A percentile compares a stretch with the other conserved stretches of the same genome.
These are phyloP conservation scores for Erebia epiphron DNA, from an alignment of 2,888 invertebrate species.

Conservation along the genomic window DNA sequence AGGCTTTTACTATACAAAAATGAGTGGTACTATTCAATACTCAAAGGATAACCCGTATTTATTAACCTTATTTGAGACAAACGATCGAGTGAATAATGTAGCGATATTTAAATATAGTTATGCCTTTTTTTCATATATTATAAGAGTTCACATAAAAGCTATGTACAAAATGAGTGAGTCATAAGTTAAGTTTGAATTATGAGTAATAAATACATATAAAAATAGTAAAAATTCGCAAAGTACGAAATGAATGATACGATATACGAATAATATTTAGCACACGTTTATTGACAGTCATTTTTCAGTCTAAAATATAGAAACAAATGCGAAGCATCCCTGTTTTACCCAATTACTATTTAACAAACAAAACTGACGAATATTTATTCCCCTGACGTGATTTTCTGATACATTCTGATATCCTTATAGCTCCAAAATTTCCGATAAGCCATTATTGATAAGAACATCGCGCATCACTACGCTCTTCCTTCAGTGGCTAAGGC, in stretches of 20 bases:
- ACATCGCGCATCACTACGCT: neutral
- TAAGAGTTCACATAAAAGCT: slow-evolving; percentile 3
- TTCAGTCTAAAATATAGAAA: slow-evolving; percentile 66
- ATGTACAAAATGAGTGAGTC: slow-evolving; percentile 12
- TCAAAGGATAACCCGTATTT: slow-evolving; percentile 25
- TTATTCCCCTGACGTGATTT: neutral
- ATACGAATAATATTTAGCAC: slow-evolving; percentile 60
- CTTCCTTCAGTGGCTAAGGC: neutral
- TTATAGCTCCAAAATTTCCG: neutral
- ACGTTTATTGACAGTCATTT: slow-evolving; percentile 57
- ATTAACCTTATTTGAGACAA: neutral
- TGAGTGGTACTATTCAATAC: slow-evolving; percentile 7
- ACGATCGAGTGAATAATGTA: neutral
- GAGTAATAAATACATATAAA: slow-evolving; percentile 35
- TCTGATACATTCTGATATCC: neutral
- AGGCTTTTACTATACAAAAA: neutral
- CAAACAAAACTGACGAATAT: neutral
- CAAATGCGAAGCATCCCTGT: slow-evolving; percentile 66
- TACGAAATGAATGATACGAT: slow-evolving; percentile 19
- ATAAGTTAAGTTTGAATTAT: slow-evolving; percentile 9
- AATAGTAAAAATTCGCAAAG: slow-evolving; percentile 27
- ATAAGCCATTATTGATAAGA: neutral
- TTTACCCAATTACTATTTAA: slow-evolving; percentile 29
- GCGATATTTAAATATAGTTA: neutral
- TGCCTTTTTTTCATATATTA: neutral